Evolutionary conservation across 2,888 invertebrate genomes (phyloP), one percentile per base, ranked within the genome.

Genomic region (Caenorhabditis panamensis): DNA sequence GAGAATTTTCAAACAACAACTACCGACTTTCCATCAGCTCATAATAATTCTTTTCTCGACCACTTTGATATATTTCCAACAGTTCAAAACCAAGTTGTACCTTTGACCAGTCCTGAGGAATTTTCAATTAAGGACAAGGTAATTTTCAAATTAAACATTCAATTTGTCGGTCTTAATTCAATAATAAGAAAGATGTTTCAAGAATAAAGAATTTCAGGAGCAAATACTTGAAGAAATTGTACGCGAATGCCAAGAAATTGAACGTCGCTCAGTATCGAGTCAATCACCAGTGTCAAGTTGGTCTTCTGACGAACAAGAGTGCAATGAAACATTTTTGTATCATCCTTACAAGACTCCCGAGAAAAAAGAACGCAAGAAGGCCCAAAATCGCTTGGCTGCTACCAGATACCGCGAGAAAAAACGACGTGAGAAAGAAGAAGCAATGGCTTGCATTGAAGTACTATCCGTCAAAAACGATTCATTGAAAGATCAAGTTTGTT

Each of bases 211-310:
- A 44, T 24, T 81, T 83, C 80, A 89, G 84, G 88, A 87, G 18
- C 83, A 88, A 64, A 89, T 89, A 49, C 82, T 87, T 58, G 86
- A 89, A 61, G 88, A 89, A 73, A 89, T 89, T 26, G 87, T 88
- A 24, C 85, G 87, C n/a, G 89, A 89, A 66, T 88, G 88, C 81
- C 85, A 88, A 41, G 88, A 89, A 72, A 89, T 89, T 71, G 88
- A 89, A 56, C 73, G 87, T 11, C 75, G 83, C 2, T 79, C 79
- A 11, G 62, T 79, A 18, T 86, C 88, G 8, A 78, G 77, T 22
- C 63, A 20, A 11, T 79, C 79, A 8, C 83, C 86, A 26, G 44
- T 28, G 11, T 76, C 72, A 11, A 56, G 22, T 20, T 82, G 78
- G 78, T 75, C 79, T 11, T 82, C 82, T 26, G 83, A 83, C 20